Percentiles rank a stretch among this genome's conserved stretches.
phyloP scores from a whole-genome alignment of 2,797 vertebrate genomes.

The Syngnathus acus region DNA sequence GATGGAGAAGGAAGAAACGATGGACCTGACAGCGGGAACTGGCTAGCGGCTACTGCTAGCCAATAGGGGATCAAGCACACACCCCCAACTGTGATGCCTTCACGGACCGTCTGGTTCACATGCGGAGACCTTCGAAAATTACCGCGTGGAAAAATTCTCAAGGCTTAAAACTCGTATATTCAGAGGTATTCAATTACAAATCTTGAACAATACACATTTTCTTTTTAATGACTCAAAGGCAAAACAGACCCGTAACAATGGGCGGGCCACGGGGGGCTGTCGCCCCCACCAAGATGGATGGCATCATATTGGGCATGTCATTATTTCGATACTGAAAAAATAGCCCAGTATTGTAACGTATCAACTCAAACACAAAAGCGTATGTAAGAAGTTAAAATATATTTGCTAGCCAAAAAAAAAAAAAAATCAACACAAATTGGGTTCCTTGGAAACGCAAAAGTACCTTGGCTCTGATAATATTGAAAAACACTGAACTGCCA shows the following conservation, averaged over 20 bases:
- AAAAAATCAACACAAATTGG: background rate
- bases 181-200: no score
- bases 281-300: no score
- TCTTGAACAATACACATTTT: no score
- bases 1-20: background rate
- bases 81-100: constrained; percentile 5
- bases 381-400: no score
- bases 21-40: background rate
- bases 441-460: background rate
- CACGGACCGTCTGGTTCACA: background rate
- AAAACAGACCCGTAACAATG: no score
- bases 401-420: no score
- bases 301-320: no score
- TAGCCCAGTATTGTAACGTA: background rate
- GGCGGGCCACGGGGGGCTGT: no score
- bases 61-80: background rate
- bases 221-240: no score
- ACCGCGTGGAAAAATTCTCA: background rate
- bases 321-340: background rate
- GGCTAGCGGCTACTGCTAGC: background rate
- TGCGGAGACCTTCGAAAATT: background rate
- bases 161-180: no score
- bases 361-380: background rate
- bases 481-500: background rate
- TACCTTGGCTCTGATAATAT: background rate